Conservation (phyloP, 2,888 invertebrate genomes). For the Andrena bucephala region DNA sequence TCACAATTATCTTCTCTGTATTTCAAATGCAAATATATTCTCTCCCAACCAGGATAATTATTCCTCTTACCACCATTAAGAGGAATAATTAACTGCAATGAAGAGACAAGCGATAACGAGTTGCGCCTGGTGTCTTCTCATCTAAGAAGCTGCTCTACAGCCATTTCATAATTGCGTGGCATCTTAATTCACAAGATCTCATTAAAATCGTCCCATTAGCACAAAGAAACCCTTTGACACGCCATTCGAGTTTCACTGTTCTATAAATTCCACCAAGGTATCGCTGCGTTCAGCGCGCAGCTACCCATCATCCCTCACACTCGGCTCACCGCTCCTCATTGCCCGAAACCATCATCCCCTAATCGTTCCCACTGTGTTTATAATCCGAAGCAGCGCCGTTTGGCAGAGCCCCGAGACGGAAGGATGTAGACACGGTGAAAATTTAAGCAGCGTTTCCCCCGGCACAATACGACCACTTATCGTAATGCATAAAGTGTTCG, state of each 20-base stretch:
- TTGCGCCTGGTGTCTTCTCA: background rate
- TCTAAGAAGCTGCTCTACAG: background rate
- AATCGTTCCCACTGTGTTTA: background rate
- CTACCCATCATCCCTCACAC: no score
- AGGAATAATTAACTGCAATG: background rate
- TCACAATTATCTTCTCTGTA: background rate
- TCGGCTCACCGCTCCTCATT: no score
- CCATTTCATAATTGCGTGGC: background rate
- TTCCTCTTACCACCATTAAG: background rate
- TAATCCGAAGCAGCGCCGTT: background rate
- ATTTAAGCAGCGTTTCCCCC: conserved; percentile 23
- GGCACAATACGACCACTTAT: conserved; percentile 37
- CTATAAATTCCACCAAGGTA: background rate
- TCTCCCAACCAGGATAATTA: background rate
- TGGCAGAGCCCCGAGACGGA: background rate
- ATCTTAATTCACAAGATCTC: background rate
- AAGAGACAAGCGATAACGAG: background rate
- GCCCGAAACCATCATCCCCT: background rate
- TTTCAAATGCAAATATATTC: background rate
- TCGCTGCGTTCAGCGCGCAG: background rate
- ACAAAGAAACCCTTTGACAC: background rate
- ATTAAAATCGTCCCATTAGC: background rate
- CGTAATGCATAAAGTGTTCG: conserved; percentile 51
- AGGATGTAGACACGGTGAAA: conserved; percentile 14
- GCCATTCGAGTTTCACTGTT: background rate